Evolutionary conservation across 1,140 invertebrate species (phyloP), one percentile per base, ranked within the genome.

Genomic region (Hycleus phaleratus): DNA sequence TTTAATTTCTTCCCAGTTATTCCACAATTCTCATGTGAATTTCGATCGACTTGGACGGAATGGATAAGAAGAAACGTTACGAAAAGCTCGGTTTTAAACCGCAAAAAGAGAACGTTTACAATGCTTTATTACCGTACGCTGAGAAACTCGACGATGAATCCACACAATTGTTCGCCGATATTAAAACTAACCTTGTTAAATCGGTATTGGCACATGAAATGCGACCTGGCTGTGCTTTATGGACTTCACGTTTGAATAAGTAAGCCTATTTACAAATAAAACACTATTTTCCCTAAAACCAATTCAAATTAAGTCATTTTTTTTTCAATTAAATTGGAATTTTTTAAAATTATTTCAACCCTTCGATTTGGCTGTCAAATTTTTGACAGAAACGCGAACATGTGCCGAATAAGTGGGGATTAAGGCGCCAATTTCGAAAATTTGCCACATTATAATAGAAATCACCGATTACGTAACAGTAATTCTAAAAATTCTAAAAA

Each of bases 111-210:
- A 75, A 81, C 54, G 64, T 81, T 46, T 83, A 81, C 49, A 86
- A 87, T 66, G 82, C 81, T 68, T 71, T 86, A 42, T 69, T 89
- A 39, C 85, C 86, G 7, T 88, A 88, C 73, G 79, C 78, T 3
- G 76, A 78, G 12, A 70, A 83, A 62, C 66, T 89, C 42, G 83
- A 87, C 54, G 74, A 77, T 11, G 86, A 89, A 73, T 82, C 86
- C 1, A 69, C 71, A 42, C 68, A 63, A 56, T 76, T 84, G 43
- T 77, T 87, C 47, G 60, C 73, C 7, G 78, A 84, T 52, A 86
- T 88, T 40, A 88, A 88, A 73, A 81, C 74, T 49, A 85, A 88
- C 74, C 72, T 90, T 26, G 81, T 78, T 26, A 81, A 79, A 65
- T 77, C 83, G 48, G 77, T 88, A 39, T 77, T 87, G 73, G 72